Conservation (phyloP, 2,888 invertebrate genomes). For the Cryptus armator region DNA sequence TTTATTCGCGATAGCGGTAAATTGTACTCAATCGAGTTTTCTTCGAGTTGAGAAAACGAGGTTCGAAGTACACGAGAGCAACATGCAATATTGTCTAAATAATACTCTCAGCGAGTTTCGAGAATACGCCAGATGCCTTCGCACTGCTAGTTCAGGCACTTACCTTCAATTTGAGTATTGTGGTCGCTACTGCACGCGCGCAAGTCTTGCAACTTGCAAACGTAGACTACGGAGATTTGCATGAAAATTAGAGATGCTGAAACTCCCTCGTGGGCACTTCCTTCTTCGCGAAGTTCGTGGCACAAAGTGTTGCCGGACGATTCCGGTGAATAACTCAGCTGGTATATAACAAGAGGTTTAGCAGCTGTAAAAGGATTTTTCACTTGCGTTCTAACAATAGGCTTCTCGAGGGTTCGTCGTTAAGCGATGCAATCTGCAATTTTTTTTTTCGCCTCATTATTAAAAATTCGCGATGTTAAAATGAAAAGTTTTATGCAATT, state of each 20-base stretch:
- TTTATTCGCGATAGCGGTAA: constrained; percentile 12
- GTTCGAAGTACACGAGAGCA: no score
- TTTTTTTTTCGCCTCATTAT: no score
- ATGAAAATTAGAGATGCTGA: constrained; percentile 56
- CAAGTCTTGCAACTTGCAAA: constrained; percentile 12
- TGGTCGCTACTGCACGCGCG: constrained; percentile 35
- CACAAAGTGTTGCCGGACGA: background rate
- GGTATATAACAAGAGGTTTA: no score
- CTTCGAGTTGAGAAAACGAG: constrained; percentile 26
- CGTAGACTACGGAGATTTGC: constrained; percentile 39
- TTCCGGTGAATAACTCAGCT: background rate
- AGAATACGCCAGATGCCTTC: constrained; percentile 30
- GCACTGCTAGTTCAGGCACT: constrained; percentile 56
- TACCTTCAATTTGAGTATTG: constrained; percentile 68
- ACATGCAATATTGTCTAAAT: constrained; percentile 60
- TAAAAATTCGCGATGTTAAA: no score
- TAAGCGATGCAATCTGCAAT: no score
- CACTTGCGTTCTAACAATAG: no score
- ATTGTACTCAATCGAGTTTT: background rate
- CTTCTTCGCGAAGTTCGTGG: constrained; percentile 20
- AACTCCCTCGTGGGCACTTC: constrained; percentile 40
- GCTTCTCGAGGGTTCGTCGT: no score
- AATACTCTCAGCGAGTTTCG: constrained; percentile 39
- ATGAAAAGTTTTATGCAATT: no score
- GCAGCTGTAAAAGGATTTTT: no score